Evolutionary conservation across 2,113 vertebrate genomes (phyloP), one percentile per base, ranked within the genome.

Genomic region (Antennarius striatus): DNA sequence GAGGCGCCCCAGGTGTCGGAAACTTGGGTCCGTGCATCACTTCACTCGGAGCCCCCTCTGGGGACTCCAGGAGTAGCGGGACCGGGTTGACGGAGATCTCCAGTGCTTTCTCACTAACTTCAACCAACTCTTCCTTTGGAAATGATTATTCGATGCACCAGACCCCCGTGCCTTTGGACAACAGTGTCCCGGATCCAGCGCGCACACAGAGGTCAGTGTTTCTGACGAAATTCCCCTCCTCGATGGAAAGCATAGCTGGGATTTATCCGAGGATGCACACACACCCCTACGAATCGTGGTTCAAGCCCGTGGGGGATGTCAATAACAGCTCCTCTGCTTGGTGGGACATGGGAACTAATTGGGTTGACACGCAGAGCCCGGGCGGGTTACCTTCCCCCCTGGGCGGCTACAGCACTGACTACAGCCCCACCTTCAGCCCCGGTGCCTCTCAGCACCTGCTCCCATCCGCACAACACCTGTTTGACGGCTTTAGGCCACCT

Each of bases 401-500:
- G 59, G 91, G 92, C 66, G 92, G 92, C 86, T 97, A 96, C 91
- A 94, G 94, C 88, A 90, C 93, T 77, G 96, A 98, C 88, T 97
- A 95, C 81, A 94, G 91, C 17, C 91, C 93, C 1, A 93, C 94
- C 47, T 95, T 96, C 78, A 91, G 90, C 86, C 85, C 92, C 66
- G 93, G 91, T 9, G 90, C 93, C 15, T 92, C 93, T 36, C 94
- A 94, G 68, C 95, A 96, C 79, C 91, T 98, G 57, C 90, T 94
- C 30, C 91, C 93, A 68, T 89, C 94, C 4, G 82, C 95, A 9
- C 96, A 97, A 85, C 96, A 98, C 71, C 91, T 96, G 80, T 95
- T 98, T 89, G 95, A 99, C 89, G 94, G 95, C 87, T 98, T 96
- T 92, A 95, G 96, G 63, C 93, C 95, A 0, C 93, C 95, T 22